Conservation (phyloP, 2,797 vertebrate genomes). For the Podarcis lilfordi region DNA sequence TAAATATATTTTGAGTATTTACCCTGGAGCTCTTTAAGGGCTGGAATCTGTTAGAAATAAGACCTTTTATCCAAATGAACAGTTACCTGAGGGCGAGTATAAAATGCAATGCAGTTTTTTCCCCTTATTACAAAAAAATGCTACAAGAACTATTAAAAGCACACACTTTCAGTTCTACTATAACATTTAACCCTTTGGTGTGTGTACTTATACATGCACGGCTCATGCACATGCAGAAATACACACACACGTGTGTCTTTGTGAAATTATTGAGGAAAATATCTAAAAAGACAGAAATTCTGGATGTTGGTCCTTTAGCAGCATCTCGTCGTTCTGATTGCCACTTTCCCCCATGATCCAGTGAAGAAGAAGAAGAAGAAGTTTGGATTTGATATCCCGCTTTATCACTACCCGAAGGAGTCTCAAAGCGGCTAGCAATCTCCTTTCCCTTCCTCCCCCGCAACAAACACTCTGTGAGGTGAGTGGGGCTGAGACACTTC, state of each 20-base stretch:
- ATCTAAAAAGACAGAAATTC: neutral
- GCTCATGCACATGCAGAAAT: neutral
- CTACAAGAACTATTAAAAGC: slow-evolving; percentile 68
- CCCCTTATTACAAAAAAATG: slow-evolving; percentile 66
- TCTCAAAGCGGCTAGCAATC: too few relatives aligned
- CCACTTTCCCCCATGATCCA: neutral
- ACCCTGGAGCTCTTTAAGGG: slow-evolving; percentile 70
- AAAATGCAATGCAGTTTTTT: slow-evolving; percentile 66
- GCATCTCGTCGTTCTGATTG: neutral
- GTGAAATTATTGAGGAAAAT: neutral
- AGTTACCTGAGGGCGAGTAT: slow-evolving; percentile 71
- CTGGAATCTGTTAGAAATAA: slow-evolving; percentile 74
- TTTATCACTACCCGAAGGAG: too few relatives aligned
- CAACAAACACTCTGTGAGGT: too few relatives aligned
- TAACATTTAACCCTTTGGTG: slow-evolving; percentile 35
- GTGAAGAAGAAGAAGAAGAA: too few relatives aligned
- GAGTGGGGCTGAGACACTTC: too few relatives aligned
- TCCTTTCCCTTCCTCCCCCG: too few relatives aligned
- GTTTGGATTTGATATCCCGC: too few relatives aligned
- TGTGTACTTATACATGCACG: neutral
- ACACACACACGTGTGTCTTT: neutral
- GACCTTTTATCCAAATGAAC: slow-evolving; percentile 76
- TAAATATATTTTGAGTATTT: slow-evolving; percentile 75
- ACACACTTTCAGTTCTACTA: slow-evolving; percentile 55
- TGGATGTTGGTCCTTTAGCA: neutral